phyloP scores from a whole-genome alignment of 2,888 invertebrate genomes.

The Clunio marinus region DNA sequence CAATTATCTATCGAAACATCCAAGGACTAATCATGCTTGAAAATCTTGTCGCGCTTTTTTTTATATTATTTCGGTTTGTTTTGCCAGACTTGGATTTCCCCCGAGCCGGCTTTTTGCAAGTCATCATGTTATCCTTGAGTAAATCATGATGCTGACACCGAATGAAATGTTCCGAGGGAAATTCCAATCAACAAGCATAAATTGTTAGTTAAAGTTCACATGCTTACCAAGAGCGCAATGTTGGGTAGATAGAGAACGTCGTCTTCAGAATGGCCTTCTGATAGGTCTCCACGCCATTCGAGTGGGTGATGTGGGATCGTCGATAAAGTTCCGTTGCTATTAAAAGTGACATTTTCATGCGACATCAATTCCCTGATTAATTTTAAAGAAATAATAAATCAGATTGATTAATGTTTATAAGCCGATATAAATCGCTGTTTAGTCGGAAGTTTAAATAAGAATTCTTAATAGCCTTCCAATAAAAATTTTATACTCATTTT shows the following conservation, averaged over 20 bases:
- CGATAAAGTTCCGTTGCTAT: slow-evolving; percentile 69
- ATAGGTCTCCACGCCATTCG: slow-evolving; percentile 70
- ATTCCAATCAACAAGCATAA: not conserved
- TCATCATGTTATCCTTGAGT: not conserved
- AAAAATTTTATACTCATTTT: no score
- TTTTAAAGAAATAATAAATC: no score
- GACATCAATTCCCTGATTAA: slow-evolving; percentile 69
- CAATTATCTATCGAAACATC: no score
- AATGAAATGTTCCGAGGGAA: not conserved
- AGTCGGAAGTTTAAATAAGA: no score
- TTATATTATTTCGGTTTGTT: no score
- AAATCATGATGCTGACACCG: not conserved
- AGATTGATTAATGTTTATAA: no score
- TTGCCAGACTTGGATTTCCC: slow-evolving; percentile 3
- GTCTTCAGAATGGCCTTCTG: slow-evolving; percentile 67
- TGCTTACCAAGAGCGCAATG: slow-evolving; percentile 81
- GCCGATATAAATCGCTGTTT: no score
- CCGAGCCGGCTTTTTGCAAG: not conserved
- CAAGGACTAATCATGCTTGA: no score
- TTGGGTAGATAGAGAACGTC: slow-evolving; percentile 74
- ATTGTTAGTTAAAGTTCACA: slow-evolving; percentile 40
- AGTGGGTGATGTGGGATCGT: slow-evolving; percentile 69
- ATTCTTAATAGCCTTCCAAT: no score
- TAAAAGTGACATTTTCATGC: slow-evolving; percentile 68
- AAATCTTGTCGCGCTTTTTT: no score